Percentiles rank a stretch among this genome's conserved stretches.
Conservation (phyloP, 2,797 vertebrate genomes). For the Cottoperca gobio region DNA sequence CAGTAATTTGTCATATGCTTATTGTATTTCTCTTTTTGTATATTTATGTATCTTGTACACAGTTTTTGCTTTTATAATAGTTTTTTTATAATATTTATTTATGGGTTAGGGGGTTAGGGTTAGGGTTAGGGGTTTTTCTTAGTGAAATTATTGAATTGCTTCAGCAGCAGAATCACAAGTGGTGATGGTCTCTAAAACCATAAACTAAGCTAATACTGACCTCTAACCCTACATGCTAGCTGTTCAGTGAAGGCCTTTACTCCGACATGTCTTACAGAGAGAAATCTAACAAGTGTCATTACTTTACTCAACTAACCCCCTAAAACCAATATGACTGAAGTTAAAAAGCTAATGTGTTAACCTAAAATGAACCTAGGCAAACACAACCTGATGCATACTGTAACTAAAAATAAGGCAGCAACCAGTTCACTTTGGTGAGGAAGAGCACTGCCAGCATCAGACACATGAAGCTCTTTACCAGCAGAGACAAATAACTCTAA, state of each 20-base stretch:
- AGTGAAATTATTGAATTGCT: conserved; percentile 31
- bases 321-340: neutral
- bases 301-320: neutral
- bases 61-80: no score
- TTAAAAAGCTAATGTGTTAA: neutral
- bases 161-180: neutral
- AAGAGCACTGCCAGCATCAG: conserved; percentile 5
- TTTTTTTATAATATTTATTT: no score
- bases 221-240: neutral
- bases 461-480: conserved; percentile 1
- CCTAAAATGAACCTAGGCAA: neutral
- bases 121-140: no score
- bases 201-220: neutral
- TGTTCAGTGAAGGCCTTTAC: no score
- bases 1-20: no score
- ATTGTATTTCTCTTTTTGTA: no score
- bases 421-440: neutral
- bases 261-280: neutral
- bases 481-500: neutral
- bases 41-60: no score
- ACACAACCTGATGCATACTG: neutral
- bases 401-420: conserved; percentile 7
- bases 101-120: no score
- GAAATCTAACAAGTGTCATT: neutral
- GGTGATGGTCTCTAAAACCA: neutral